A percentile compares a stretch with the other conserved stretches of the same genome.
phyloP scores from a whole-genome alignment of 2,888 invertebrate genomes.

The Chirona hameri region DNA sequence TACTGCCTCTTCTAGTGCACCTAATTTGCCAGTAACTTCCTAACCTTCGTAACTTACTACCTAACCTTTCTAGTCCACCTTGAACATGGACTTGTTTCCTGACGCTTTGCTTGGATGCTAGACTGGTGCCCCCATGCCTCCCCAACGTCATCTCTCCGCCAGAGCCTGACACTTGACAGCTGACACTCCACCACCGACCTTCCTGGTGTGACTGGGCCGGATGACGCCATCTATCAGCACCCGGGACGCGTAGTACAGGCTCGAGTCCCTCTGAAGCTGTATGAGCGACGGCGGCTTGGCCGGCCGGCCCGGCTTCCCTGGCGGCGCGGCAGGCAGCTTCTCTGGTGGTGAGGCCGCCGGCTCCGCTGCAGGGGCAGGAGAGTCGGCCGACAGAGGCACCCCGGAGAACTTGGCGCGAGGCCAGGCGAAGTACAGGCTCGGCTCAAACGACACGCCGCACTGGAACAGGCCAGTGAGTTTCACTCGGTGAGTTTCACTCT shows the following conservation, averaged over 20 bases:
- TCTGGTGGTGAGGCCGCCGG: not conserved
- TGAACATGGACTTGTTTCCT: too few species aligned
- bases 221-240: constrained; percentile 38
- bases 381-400: not conserved
- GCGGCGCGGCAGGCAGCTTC: not conserved
- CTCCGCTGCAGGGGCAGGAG: not conserved
- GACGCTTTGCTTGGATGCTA: too few species aligned
- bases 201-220: constrained; percentile 37
- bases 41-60: too few species aligned
- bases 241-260: constrained; percentile 35
- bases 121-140: too few species aligned
- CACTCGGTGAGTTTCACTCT: too few species aligned
- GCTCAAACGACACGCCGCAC: constrained; percentile 32
- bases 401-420: constrained; percentile 28
- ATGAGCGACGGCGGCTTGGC: constrained; percentile 26
- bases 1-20: too few species aligned
- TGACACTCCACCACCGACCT: constrained; percentile 37
- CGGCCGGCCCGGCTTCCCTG: not conserved
- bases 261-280: constrained; percentile 32
- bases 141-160: too few species aligned
- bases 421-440: constrained; percentile 31
- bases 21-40: too few species aligned
- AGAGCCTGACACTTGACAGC: too few species aligned
- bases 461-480: not conserved
- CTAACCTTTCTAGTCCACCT: too few species aligned